phyloP scores from a whole-genome alignment of 2,797 vertebrate genomes.

The Euphonia xanthogaster region DNA sequence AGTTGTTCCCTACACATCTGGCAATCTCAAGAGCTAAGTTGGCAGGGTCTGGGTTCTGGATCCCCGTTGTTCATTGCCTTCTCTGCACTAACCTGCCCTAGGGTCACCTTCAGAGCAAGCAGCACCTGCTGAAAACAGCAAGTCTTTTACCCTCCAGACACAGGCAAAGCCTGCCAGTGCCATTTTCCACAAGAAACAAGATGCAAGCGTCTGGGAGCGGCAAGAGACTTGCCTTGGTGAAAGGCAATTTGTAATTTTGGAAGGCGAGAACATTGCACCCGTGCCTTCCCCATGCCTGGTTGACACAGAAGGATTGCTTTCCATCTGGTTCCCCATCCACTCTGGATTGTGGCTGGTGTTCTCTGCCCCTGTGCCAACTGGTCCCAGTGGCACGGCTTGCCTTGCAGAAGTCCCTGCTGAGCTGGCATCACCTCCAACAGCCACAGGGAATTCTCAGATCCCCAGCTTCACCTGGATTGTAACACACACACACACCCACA shows the following conservation, averaged over 20 bases:
- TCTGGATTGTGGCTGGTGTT: fast-evolving
- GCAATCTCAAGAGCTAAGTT: neutral
- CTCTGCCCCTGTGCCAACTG: neutral
- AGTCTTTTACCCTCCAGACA: neutral
- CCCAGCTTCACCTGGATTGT: neutral
- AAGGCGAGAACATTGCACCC: neutral
- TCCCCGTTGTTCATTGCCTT: neutral
- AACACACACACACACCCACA: neutral
- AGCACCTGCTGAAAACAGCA: fast-evolving
- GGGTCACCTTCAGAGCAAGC: neutral
- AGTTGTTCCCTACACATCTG: neutral
- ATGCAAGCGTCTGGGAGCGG: neutral
- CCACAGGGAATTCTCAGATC: neutral
- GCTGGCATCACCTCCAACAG: neutral
- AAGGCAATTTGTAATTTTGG: neutral
- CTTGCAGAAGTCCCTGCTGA: neutral
- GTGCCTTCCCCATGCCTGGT: neutral
- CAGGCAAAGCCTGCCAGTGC: neutral
- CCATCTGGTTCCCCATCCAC: fast-evolving
- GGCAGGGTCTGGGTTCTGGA: neutral
- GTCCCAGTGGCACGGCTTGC: fast-evolving
- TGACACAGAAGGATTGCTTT: neutral
- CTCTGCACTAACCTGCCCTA: neutral
- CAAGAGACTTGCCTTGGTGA: neutral
- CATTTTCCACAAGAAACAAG: neutral